Conservation (phyloP, 1,140 invertebrate genomes). For the Heliconius eleuchia region DNA sequence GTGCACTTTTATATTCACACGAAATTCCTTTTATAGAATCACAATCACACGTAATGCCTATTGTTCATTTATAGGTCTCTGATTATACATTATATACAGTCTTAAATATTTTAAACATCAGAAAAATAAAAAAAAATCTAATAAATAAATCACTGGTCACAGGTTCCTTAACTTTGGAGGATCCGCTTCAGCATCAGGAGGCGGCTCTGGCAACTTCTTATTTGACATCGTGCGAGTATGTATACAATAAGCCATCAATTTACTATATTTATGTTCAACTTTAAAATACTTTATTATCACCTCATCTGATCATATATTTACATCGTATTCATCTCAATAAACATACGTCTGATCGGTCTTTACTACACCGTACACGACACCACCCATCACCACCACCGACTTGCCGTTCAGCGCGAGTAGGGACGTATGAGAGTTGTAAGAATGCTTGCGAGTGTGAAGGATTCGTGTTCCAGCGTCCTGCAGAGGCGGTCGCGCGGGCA, state of each 20-base stretch:
- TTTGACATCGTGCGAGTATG: conserved; percentile 93
- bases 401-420: neutral
- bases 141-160: conserved; percentile 35
- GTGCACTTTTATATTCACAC: conserved; percentile 61
- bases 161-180: conserved; percentile 88
- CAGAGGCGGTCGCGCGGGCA: conserved; percentile 88
- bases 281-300: conserved; percentile 10
- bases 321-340: neutral
- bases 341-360: neutral
- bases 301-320: neutral
- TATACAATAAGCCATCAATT: conserved; percentile 38
- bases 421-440: neutral
- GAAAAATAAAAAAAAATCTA: neutral
- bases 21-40: conserved; percentile 46
- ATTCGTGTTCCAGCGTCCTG: conserved; percentile 84
- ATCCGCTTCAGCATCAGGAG: conserved; percentile 81
- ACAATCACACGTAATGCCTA: conserved; percentile 36
- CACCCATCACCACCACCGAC: neutral
- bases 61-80: conserved; percentile 17
- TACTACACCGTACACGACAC: neutral
- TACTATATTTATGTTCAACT: neutral
- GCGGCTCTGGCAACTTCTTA: conserved; percentile 92
- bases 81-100: neutral
- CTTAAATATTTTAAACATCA: too few species aligned
- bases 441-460: conserved; percentile 30